Percentiles rank a stretch among this genome's conserved stretches.
These are phyloP conservation scores for Tympanuchus pallidicinctus DNA, from an alignment of 2,113 vertebrate genomes.

Conservation along the genomic window DNA sequence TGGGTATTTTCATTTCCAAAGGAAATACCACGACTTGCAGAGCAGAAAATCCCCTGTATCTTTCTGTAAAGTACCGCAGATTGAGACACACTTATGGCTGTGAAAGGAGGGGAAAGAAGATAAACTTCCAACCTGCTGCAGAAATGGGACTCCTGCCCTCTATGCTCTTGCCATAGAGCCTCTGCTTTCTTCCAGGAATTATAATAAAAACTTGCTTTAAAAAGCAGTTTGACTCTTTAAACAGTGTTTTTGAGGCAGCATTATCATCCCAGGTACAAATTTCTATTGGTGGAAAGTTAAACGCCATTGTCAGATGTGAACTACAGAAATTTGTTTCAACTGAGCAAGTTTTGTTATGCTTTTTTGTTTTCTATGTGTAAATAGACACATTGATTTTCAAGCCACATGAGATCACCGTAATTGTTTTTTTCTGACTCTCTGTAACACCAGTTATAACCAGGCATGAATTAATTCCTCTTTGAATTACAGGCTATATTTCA, in stretches of 20 bases:
- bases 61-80: neutral
- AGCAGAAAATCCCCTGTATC: constrained; percentile 29
- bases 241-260: neutral
- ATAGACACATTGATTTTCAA: constrained; percentile 21
- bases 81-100: neutral
- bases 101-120: neutral
- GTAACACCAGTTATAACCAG: neutral
- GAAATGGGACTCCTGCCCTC: neutral
- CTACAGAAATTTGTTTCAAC: constrained; percentile 16
- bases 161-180: neutral
- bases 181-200: neutral
- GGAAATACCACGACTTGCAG: constrained; percentile 2
- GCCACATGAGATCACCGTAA: constrained; percentile 32
- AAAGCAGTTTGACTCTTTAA: neutral
- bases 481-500: neutral
- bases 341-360: neutral
- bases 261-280: neutral
- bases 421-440: constrained; percentile 36
- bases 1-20: constrained; percentile 1
- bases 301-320: neutral
- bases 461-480: neutral
- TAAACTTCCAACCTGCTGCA: neutral
- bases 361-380: neutral
- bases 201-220: neutral
- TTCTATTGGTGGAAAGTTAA: neutral